Base-by-base conservation (phyloP, 2,888 invertebrate species). In the Eupithecia vulgata region DNA sequence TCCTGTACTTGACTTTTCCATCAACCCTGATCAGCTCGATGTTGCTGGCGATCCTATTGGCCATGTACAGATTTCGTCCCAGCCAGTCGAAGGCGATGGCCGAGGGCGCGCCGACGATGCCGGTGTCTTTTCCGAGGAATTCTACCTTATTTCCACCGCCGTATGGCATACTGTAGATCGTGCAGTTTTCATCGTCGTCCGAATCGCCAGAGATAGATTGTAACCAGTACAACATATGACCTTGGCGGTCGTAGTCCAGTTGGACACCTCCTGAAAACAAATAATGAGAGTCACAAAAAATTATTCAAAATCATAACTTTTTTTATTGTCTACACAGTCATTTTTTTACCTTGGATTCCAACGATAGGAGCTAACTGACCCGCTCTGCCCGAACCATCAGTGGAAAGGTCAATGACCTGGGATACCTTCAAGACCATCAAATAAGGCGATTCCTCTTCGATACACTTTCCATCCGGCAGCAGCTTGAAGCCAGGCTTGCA, bases 71-170 rank as follows among this genome's bases (percentile, higher is more conserved):
- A 92, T 99, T 99, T 71, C 99, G 95, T 5, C 99, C 99, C 34
- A 99, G 95, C 99, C 99, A 99, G 88, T 99, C 99, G 85, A 99
- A 98, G 0, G 99, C 99, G 59, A 99, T 96, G 0, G 98, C 96
- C 48, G 97, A 97, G 0, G 99, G 98, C 0, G 98, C 97, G 0
- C 99, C 98, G 12, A 98, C 97, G 67, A 99, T 96, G n/a, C 99
- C 98, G 1, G 96, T 95, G 82, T 97, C 97, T 6, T 95, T 89
- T n/a, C 97, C 97, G 8, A 98, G 95, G 88, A 98, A 97, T 82
- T 97, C 97, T 0, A 81, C 83, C 79, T 90, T 90, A 71, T 98
- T 98, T 1, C 98, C 98, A 15, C 98, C 98, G 15, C 96, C 96
- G 81, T 98, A 97, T 0, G 97, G 97, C 83, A 97, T 97, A 37